Percentiles rank a stretch among this genome's conserved stretches.
These are phyloP conservation scores for Anarhynchus alexandrinus DNA, from an alignment of 2,113 vertebrate genomes.

Conservation along the genomic window DNA sequence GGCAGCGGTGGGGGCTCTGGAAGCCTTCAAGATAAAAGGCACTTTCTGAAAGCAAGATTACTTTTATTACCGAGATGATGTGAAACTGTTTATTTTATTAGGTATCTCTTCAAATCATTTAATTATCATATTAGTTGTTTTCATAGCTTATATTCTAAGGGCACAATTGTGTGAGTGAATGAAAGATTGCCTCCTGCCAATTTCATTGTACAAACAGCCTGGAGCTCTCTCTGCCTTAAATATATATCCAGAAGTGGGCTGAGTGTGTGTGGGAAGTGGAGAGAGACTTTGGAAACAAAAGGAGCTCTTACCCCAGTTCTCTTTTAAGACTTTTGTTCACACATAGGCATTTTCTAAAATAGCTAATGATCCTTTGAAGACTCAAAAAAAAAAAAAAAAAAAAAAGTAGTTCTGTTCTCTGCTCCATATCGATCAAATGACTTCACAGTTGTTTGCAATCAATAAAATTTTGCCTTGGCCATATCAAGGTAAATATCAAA, in stretches of 20 bases:
- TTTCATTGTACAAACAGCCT: constrained; percentile 13
- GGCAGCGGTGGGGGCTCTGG: not conserved
- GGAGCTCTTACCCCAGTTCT: not conserved
- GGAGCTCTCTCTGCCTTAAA: constrained; percentile 3
- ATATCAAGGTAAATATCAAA: not conserved
- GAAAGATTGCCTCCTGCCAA: constrained; percentile 19
- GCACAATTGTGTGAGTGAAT: not conserved
- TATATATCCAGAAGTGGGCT: not conserved
- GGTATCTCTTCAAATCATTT: not conserved
- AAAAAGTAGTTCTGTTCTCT: not conserved
- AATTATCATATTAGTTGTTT: constrained; percentile 4
- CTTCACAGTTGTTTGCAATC: not conserved
- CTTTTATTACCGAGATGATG: not conserved
- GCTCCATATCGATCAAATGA: not conserved
- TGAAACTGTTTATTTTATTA: constrained; percentile 6
- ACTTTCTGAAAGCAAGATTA: not conserved
- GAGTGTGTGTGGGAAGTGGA: not conserved
- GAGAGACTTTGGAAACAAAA: constrained; percentile 4
- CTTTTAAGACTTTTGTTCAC: not conserved
- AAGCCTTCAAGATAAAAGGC: not conserved
- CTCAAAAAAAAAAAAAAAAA: too few relatives aligned
- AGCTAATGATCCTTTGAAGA: not conserved
- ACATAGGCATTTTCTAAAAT: not conserved
- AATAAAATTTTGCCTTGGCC: not conserved
- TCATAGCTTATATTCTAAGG: constrained; percentile 1